Base-by-base conservation (phyloP, 2,888 invertebrate species). In the Smittia aterrima region DNA sequence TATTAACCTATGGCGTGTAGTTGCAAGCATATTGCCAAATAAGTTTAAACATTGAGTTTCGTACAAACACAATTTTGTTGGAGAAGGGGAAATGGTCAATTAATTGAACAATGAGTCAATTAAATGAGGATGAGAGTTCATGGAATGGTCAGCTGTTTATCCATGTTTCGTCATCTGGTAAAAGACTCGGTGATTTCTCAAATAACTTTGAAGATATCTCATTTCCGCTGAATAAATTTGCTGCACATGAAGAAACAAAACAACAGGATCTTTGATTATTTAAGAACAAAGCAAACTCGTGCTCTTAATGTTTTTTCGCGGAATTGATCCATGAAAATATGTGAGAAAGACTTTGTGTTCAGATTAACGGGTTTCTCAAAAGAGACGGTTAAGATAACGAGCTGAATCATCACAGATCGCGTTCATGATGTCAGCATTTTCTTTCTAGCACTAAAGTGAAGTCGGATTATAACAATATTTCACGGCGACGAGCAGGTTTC, bases 281-380 rank as follows among this genome's bases (percentile, higher is more conserved):
- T n/a, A n/a, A 32, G 32, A 32, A 32, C 32, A 32, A 32, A 32
- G n/a, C n/a, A 32, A 32, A 3, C 32, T 32, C 32, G 32, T 32
- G 4, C 9, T 32, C 32, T 32, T 32, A 6, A 32, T 9, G 32
- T 6, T 32, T 32, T 32, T 6, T 32, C 32, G 53, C 25, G 53
- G 70, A 53, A 70, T 54, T 24, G 70, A 70, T 16, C 70, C 54
- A 24, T 70, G 54, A 70, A 70, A 53, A 70, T 18, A 11, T 47
- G 25, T 6, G 47, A 4, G 66, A 6, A 24, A 58, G 4, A 58
- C 13, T 22, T 22, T 22, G 2, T 58, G 4, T 58, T 58, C 58
- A n/a, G n/a, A 7, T 47, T 58, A n/a, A 6, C n/a, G 58, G 9
- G 58, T 58, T 58, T 58, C 1, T 4, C 4, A 58, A 6, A 18